These are phyloP conservation scores for Valencia hispanica DNA, from an alignment of 2,797 vertebrate species.

Conservation along the genomic window DNA sequence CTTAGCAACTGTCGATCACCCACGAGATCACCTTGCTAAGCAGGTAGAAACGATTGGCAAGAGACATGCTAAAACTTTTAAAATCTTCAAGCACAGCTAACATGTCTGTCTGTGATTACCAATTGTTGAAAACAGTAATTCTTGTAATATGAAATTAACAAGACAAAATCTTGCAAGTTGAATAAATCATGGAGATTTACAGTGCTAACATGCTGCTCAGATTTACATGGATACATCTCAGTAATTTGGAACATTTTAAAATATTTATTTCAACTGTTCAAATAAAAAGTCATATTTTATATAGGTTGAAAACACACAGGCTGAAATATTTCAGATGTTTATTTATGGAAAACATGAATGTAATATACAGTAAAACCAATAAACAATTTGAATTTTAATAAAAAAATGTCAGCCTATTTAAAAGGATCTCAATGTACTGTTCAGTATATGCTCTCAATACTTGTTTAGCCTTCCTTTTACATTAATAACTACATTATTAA, in stretches of 20 bases:
- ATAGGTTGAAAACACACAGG: background rate
- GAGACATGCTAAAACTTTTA: background rate
- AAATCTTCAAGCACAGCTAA: background rate
- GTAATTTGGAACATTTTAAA: background rate
- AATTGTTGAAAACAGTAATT: background rate
- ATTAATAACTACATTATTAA: background rate
- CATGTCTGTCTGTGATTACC: background rate
- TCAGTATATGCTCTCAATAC: background rate
- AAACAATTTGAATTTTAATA: background rate
- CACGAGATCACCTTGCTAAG: conserved; percentile 71
- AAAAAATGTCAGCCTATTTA: background rate
- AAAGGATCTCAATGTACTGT: background rate
- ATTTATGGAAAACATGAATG: background rate
- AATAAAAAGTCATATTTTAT: background rate
- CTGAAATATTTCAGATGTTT: background rate
- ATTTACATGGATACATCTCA: background rate
- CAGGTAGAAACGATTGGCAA: conserved; percentile 57
- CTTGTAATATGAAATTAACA: background rate
- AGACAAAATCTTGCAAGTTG: background rate
- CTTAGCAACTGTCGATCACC: conserved; percentile 27
- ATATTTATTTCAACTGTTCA: background rate
- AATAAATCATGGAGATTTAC: background rate
- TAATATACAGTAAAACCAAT: background rate
- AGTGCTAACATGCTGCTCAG: background rate
- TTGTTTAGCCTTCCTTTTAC: background rate